Percentiles rank a stretch among this genome's conserved stretches.
phyloP scores from a whole-genome alignment of 2,797 vertebrate species.

The Chiroxiphia lanceolata region DNA sequence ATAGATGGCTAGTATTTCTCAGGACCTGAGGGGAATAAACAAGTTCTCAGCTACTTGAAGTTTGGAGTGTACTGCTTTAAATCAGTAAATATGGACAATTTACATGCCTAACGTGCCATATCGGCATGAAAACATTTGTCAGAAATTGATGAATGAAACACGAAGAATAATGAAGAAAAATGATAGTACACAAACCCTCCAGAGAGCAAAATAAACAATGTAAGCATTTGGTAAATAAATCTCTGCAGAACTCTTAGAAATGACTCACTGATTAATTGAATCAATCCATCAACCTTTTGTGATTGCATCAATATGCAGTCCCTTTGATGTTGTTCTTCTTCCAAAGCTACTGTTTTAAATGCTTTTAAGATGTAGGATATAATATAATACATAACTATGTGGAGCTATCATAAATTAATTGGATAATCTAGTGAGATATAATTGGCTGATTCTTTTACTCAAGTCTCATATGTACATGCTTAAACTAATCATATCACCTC shows the following conservation, averaged over 20 bases:
- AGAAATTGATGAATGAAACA: constrained; percentile 63
- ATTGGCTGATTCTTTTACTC: neutral
- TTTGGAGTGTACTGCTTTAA: neutral
- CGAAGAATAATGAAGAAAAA: constrained; percentile 76
- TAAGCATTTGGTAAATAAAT: constrained; percentile 68
- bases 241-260: constrained; percentile 69
- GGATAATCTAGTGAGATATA: neutral
- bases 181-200: constrained; percentile 7
- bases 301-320: constrained; percentile 67
- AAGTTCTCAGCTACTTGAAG: neutral
- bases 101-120: constrained; percentile 12
- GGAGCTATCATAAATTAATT: neutral
- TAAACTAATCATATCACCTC: neutral
- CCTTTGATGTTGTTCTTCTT: constrained; percentile 31
- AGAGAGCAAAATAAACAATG: constrained; percentile 58
- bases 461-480: neutral
- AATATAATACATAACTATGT: neutral
- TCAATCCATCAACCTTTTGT: constrained; percentile 74
- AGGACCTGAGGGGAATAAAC: neutral
- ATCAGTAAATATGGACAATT: neutral
- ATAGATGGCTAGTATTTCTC: neutral
- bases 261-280: constrained; percentile 75
- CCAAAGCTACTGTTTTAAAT: constrained; percentile 43
- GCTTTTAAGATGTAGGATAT: constrained; percentile 11
- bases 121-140: constrained; percentile 42